Evolutionary conservation across 2,888 invertebrate genomes (phyloP), one percentile per base, ranked within the genome.

Genomic region (Dorcus parallelipipedus): DNA sequence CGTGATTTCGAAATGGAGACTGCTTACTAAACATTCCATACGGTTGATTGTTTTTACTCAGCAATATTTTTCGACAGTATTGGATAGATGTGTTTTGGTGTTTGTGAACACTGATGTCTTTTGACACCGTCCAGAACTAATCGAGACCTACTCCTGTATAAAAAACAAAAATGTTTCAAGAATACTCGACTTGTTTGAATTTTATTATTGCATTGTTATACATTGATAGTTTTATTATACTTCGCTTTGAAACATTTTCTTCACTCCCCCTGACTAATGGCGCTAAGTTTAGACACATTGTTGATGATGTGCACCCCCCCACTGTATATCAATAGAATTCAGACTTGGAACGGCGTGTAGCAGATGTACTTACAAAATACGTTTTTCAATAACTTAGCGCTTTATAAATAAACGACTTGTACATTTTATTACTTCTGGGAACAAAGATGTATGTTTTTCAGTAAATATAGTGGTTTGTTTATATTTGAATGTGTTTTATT

Each of bases 391-490:
- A 41, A 49, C 42, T 55, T 55, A 49, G 55, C 49, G 49, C 55
- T 33, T 49, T 49, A 49, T 55, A 14, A 55, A 49, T 55, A 26
- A 41, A 23, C 41, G 55, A 55, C 55, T 55, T 55, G 55, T 62
- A 57, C 58, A 62, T 62, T 59, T 50, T 59, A 59, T 59, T 69
- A 69, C 67, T 71, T 73, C 68, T 75, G 76, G 78, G 78, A 77
- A 72, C 76, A 77, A 77, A 75, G 71, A 69, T 73, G 71, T 75
- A 74, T 73, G 76, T 75, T 74, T 77, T 77, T 73, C 73, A 75
- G 71, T 73, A 72, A 75, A 75, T 74, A 76, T 73, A 76, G 69
- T 71, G 73, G 70, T 69, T 76, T 76, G 75, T 76, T 76, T 71
- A 67, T 65, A 68, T 62, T 52, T 20, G 23, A 20, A 45, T 20